These are phyloP conservation scores for Danio tinwini DNA, from an alignment of 2,797 vertebrate genomes.

Conservation along the genomic window DNA sequence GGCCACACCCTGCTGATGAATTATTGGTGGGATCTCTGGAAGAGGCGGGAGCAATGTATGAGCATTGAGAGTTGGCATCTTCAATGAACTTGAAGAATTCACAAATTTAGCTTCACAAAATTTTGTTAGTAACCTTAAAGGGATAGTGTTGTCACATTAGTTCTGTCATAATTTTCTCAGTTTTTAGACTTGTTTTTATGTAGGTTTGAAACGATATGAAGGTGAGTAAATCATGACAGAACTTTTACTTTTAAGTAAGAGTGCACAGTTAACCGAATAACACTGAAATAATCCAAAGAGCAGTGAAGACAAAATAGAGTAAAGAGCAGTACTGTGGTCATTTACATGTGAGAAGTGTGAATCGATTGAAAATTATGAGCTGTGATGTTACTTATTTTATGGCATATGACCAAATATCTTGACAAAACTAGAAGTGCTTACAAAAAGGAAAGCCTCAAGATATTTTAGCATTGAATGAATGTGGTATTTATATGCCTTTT, in stretches of 20 bases:
- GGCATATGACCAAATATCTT: too few relatives aligned
- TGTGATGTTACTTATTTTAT: not conserved
- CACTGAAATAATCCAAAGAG: not conserved
- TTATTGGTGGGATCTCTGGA: conserved; percentile 5
- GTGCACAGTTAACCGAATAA: not conserved
- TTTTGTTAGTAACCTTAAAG: not conserved
- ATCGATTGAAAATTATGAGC: not conserved
- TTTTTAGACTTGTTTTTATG: not conserved
- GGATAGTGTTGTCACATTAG: not conserved
- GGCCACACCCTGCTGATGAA: conserved; percentile 45
- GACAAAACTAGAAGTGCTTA: too few relatives aligned
- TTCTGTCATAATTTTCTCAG: not conserved
- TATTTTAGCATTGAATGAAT: too few relatives aligned
- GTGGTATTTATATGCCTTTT: too few relatives aligned
- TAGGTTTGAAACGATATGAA: not conserved
- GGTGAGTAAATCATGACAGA: not conserved
- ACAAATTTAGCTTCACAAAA: not conserved
- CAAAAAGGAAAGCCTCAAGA: too few relatives aligned
- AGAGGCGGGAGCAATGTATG: conserved; percentile 1
- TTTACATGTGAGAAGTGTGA: not conserved
- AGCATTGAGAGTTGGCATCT: not conserved
- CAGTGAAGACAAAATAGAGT: not conserved
- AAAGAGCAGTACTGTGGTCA: not conserved
- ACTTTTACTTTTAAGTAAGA: not conserved
- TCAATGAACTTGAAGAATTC: not conserved